Base-by-base conservation (phyloP, 2,113 vertebrate species). In the Naja naja region DNA sequence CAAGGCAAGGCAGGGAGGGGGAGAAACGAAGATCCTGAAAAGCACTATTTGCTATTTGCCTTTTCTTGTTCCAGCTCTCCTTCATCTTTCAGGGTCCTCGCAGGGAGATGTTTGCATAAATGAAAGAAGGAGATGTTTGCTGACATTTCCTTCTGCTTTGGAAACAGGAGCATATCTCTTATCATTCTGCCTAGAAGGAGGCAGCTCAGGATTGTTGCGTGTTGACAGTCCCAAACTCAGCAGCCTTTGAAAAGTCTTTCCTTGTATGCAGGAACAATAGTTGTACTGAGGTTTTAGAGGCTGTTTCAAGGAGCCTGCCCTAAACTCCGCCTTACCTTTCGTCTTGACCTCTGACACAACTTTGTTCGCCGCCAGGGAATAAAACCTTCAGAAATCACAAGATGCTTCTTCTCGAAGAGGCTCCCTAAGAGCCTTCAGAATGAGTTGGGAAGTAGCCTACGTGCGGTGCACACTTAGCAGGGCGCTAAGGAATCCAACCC, bases 361-460 rank as follows among this genome's bases (percentile, higher is more conserved):
- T 94, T 88, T 94, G 92, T 16, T 88, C 94, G 95, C 95, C 95
- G 85, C 93, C 94, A 94, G 95, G 91, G 85, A 95, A 88, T 30
- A 69, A 94, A 94, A 96, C 93, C 60, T 95, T 91, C 93, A 93
- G 95, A 96, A 97, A 97, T 96, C 95, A 95, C 4, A 69, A 96
- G 94, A 95, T 95, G 90, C 95, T 96, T 93, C 97, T 95, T 95
- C 95, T 94, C 91, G 95, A 94, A 94, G 0, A 6, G 47, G 47
- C 7, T 47, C 47, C 6, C 47, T 47, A 89, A 86, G 94, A 85
- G 91, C 94, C 97, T 96, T 93, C 88, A 89, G 93, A 74, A 96
- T 5, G 11, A 97, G 95, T 49, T 97, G 39, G 96, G 95, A 95
- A 94, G 95, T 90, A 96, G 96, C 95, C 89, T 87, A 94, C 92